These are phyloP conservation scores for Diceros bicornis DNA, from an alignment of 2,797 vertebrate species.

Conservation along the genomic window DNA sequence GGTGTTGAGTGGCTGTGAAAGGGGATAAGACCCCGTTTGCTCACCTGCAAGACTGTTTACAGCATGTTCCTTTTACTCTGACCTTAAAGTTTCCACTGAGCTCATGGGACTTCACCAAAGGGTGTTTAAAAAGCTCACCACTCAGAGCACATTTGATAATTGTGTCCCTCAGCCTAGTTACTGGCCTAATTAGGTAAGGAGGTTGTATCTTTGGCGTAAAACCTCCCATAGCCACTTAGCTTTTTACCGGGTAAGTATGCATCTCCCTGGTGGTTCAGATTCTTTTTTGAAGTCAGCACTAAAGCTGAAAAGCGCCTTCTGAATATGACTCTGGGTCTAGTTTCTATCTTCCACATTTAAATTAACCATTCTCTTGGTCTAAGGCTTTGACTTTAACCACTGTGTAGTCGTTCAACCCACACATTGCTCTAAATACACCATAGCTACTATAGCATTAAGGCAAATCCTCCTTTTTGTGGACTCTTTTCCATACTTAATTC, in stretches of 20 bases:
- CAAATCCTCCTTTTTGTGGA: background rate
- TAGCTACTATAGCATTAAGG: background rate
- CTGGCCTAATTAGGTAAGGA: constrained; percentile 39
- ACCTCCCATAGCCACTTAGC: constrained; percentile 38
- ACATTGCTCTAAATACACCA: background rate
- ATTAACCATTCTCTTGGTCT: background rate
- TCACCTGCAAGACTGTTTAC: background rate
- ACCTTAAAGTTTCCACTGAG: background rate
- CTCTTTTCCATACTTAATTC: background rate
- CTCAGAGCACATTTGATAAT: constrained; percentile 57
- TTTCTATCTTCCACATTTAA: background rate
- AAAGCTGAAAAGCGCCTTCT: constrained; percentile 38
- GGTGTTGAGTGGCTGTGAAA: background rate
- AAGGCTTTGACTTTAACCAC: background rate
- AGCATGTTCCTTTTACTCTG: background rate
- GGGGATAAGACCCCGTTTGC: background rate
- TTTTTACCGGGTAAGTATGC: constrained; percentile 40
- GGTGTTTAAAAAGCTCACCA: constrained; percentile 50
- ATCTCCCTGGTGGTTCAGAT: background rate
- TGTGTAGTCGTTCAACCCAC: background rate
- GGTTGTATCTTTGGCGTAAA: constrained; percentile 1
- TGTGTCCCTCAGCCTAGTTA: constrained; percentile 41
- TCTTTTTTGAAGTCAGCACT: constrained; percentile 65
- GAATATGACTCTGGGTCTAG: background rate
- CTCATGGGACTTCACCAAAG: constrained; percentile 56